Percentiles rank a stretch among this genome's conserved stretches.
Conservation (phyloP, 2,113 vertebrate species). For the pig (Sus scrofa) region DNA sequence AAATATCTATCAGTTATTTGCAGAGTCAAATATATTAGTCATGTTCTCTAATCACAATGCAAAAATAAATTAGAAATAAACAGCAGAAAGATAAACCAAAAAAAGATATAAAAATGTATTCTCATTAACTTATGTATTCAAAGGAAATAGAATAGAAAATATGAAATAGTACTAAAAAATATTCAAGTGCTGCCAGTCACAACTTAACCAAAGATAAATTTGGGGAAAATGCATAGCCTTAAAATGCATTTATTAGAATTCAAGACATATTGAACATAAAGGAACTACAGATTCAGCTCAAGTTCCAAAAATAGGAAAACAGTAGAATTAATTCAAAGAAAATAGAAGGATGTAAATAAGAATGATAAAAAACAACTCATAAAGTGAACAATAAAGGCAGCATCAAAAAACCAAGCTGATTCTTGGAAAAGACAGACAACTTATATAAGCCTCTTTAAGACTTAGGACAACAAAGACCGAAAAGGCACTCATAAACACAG, state of each 20-base stretch:
- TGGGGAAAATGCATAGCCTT: neutral
- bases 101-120: neutral
- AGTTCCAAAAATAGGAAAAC: neutral
- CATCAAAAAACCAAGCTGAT: neutral
- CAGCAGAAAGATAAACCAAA: neutral
- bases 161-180: neutral
- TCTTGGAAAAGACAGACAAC: neutral
- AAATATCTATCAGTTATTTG: neutral
- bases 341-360: neutral
- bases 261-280: neutral
- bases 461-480: neutral
- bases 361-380: neutral
- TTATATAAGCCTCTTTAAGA: neutral
- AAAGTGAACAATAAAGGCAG: neutral
- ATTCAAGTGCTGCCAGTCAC: neutral
- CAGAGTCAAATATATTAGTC: neutral
- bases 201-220: neutral
- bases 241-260: neutral
- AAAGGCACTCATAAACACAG: neutral
- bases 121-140: neutral
- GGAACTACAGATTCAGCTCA: neutral
- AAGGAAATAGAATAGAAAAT: neutral
- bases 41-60: neutral
- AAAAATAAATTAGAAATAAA: constrained; percentile 23
- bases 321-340: neutral